These are phyloP conservation scores for Phymanthus crucifer DNA, from an alignment of 92 coral and sea anemone species.

Conservation along the genomic window DNA sequence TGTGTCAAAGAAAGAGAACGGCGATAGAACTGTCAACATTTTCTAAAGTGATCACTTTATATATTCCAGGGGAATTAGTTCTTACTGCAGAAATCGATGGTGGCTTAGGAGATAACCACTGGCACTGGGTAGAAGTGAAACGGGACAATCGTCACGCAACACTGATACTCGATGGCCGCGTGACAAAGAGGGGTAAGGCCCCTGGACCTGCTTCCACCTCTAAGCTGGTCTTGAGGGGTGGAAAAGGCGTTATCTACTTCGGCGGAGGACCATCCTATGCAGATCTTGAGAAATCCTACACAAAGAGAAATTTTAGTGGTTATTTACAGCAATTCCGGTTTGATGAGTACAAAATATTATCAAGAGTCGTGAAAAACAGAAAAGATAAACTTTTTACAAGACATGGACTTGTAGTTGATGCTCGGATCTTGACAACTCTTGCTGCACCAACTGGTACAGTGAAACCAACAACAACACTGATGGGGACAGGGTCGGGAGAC, in stretches of 20 bases:
- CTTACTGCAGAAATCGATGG: constrained; percentile 15
- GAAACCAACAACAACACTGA: constrained; percentile 3
- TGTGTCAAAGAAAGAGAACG: too few relatives aligned
- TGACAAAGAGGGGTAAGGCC: constrained; percentile 22
- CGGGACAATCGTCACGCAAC: constrained; percentile 38
- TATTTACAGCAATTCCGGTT: constrained; percentile 69
- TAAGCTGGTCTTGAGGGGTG: constrained; percentile 29
- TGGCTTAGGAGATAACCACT: constrained; percentile 40
- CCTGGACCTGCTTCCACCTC: constrained; percentile 27
- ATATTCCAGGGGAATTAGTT: constrained; percentile 32
- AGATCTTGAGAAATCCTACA: constrained; percentile 43
- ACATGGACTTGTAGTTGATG: constrained; percentile 65
- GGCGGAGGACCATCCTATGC: constrained; percentile 58
- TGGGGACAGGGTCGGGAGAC: constrained; percentile 35
- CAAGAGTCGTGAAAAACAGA: constrained; percentile 41
- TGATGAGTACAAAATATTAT: constrained; percentile 55
- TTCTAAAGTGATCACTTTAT: neutral
- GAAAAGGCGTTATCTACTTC: constrained; percentile 43
- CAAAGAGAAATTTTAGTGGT: constrained; percentile 68
- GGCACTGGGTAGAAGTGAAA: constrained; percentile 69
- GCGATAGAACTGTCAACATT: too few relatives aligned
- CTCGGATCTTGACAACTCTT: constrained; percentile 28
- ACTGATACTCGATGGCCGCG: constrained; percentile 42
- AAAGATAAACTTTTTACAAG: constrained; percentile 50
- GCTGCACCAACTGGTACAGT: constrained; percentile 20